Evolutionary conservation across 1,140 invertebrate species (phyloP).

Genomic region (Lordiphosa collinella): DNA sequence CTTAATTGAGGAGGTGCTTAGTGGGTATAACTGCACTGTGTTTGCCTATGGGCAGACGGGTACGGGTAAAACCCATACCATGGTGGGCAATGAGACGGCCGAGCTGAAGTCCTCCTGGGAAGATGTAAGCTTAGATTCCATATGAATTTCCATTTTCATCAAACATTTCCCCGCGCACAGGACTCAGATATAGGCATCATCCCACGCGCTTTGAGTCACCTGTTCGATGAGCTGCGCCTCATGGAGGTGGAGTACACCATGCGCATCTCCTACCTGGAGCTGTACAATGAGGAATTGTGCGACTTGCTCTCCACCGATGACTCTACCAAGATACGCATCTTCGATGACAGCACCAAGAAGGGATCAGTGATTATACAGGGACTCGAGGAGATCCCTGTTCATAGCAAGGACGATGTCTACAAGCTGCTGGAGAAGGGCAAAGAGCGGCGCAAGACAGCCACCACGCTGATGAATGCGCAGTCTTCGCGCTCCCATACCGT

Average conservation of each 20-base stretch:
- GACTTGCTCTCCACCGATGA: slow-evolving; percentile 93
- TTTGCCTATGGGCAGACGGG: slow-evolving; percentile 98
- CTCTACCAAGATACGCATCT: slow-evolving; percentile 89
- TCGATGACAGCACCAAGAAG: slow-evolving; percentile 89
- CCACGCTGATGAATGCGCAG: slow-evolving; percentile 96
- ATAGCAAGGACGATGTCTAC: slow-evolving; percentile 95
- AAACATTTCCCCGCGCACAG: slow-evolving; percentile 80
- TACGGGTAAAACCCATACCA: slow-evolving; percentile 98
- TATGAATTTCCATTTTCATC: neutral
- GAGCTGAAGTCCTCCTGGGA: slow-evolving; percentile 85
- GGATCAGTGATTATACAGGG: slow-evolving; percentile 96
- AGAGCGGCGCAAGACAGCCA: slow-evolving; percentile 92
- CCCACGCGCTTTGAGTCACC: slow-evolving; percentile 88
- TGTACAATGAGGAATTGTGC: slow-evolving; percentile 98
- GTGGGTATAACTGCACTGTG: slow-evolving; percentile 98
- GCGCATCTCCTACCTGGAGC: slow-evolving; percentile 95
- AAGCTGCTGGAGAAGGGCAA: slow-evolving; percentile 90
- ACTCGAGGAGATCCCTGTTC: slow-evolving; percentile 94
- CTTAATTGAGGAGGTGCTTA: slow-evolving; percentile 93
- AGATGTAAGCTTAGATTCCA: slow-evolving; percentile 82
- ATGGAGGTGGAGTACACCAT: slow-evolving; percentile 92
- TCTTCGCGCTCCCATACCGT: slow-evolving; percentile 98
- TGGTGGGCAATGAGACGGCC: slow-evolving; percentile 91
- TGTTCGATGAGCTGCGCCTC: slow-evolving; percentile 90
- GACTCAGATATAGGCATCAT: slow-evolving; percentile 91